Conservation (phyloP, 2,888 invertebrate genomes). For the Muschampia plurimacula region DNA sequence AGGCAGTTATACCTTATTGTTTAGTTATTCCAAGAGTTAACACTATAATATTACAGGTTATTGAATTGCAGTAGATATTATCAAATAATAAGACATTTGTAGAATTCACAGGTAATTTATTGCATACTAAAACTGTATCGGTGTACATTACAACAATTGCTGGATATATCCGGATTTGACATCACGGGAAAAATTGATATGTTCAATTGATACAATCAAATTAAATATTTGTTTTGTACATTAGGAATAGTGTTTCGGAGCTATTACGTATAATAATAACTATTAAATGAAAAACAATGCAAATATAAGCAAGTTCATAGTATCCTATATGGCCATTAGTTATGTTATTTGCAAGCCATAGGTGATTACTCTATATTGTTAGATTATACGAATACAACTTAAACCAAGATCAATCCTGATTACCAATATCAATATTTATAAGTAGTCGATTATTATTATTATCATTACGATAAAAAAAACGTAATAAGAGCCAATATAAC, state of each 20-base stretch:
- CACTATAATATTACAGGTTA: not conserved
- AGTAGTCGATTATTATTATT: conserved; percentile 61
- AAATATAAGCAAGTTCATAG: conserved; percentile 79
- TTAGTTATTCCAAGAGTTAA: too few species aligned
- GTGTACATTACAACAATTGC: conserved; percentile 16
- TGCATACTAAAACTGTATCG: conserved; percentile 67
- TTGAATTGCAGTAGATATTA: not conserved
- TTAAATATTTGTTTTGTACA: conserved; percentile 35
- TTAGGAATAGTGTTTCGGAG: conserved; percentile 27
- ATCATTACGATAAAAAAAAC: conserved; percentile 57
- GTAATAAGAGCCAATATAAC: conserved; percentile 65
- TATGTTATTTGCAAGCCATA: conserved; percentile 84
- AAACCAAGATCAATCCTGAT: conserved; percentile 71
- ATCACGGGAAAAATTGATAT: conserved; percentile 17
- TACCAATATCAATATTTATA: conserved; percentile 42
- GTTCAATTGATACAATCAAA: conserved; percentile 35
- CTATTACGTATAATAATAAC: conserved; percentile 50
- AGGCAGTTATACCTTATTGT: too few species aligned
- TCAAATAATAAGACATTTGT: conserved; percentile 21
- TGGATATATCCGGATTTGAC: conserved; percentile 16
- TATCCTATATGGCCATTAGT: conserved; percentile 81
- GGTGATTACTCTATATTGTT: conserved; percentile 80
- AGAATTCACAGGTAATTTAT: conserved; percentile 79
- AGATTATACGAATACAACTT: conserved; percentile 76
- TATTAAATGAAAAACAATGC: conserved; percentile 78